Evolutionary conservation across 92 coral and sea anemone genomes (phyloP).

Genomic region (Phenganax stokvisi): DNA sequence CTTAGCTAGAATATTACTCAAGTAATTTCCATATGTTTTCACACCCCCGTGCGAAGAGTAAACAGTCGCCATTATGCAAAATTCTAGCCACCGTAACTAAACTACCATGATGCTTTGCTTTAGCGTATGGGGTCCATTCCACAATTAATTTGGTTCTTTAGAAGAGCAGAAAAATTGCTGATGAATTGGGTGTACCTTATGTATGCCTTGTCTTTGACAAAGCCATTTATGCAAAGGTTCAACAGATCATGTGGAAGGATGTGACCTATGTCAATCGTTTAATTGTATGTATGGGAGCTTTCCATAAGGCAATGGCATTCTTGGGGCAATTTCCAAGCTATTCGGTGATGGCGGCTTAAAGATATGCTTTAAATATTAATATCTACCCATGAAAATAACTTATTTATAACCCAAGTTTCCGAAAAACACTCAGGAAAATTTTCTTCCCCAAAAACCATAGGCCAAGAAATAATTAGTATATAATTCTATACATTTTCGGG

Average conservation of each 20-base stretch:
- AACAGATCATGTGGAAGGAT: constrained; percentile 33
- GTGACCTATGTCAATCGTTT: constrained; percentile 32
- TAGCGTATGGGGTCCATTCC: not conserved
- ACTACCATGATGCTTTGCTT: too few species aligned
- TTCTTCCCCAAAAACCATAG: not conserved
- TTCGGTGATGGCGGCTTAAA: constrained; percentile 26
- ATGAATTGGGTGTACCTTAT: constrained; percentile 25
- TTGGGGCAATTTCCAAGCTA: constrained; percentile 36
- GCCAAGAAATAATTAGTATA: too few species aligned
- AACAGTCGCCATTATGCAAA: too few species aligned
- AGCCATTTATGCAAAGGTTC: constrained; percentile 33
- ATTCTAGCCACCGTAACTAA: too few species aligned
- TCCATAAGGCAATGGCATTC: constrained; percentile 32
- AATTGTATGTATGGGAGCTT: constrained; percentile 31
- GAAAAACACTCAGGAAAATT: not conserved
- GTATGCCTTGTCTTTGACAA: constrained; percentile 52
- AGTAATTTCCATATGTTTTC: too few species aligned
- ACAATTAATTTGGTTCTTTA: not conserved
- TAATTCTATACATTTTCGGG: not conserved
- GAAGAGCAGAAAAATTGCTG: constrained; percentile 28
- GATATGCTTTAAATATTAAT: not conserved
- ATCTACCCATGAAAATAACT: not conserved
- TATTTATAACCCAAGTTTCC: not conserved
- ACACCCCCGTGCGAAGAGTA: too few species aligned
- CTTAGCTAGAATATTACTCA: too few species aligned